Evolutionary conservation across 2,888 invertebrate species (phyloP).

Genomic region (Rhodophaea formosa): DNA sequence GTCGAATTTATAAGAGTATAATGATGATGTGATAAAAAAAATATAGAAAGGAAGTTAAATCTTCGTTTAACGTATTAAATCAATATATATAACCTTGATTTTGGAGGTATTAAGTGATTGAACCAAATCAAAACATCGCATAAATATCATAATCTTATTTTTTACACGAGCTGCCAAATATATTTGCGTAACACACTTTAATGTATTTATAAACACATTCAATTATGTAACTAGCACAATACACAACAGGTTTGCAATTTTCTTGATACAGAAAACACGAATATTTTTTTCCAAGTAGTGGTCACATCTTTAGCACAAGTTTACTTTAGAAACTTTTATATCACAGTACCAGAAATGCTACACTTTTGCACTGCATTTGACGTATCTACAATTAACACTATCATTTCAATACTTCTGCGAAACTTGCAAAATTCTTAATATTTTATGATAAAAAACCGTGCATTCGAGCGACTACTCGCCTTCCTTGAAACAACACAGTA

Average conservation of each 20-base stretch:
- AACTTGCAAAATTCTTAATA: neutral
- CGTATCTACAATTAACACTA: neutral
- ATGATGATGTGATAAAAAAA: neutral
- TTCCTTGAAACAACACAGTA: neutral
- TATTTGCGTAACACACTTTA: neutral
- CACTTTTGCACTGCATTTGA: neutral
- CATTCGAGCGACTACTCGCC: neutral
- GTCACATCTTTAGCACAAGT: constrained; percentile 15
- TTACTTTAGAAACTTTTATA: constrained; percentile 13
- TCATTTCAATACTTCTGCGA: neutral
- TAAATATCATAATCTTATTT: neutral
- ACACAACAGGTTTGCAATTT: constrained; percentile 17
- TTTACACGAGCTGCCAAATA: neutral
- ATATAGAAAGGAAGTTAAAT: neutral
- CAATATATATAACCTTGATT: constrained; percentile 16
- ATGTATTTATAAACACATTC: constrained; percentile 13
- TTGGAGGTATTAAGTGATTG: neutral
- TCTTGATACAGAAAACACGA: constrained; percentile 16
- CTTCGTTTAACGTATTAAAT: neutral
- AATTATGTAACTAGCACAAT: constrained; percentile 17
- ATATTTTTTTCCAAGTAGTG: constrained; percentile 9
- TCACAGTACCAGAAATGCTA: neutral
- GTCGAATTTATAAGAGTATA: too few species aligned
- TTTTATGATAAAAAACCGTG: neutral
- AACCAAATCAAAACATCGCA: constrained; percentile 2